Conservation (phyloP, 2,888 invertebrate genomes). For the Tipula vernalis region DNA sequence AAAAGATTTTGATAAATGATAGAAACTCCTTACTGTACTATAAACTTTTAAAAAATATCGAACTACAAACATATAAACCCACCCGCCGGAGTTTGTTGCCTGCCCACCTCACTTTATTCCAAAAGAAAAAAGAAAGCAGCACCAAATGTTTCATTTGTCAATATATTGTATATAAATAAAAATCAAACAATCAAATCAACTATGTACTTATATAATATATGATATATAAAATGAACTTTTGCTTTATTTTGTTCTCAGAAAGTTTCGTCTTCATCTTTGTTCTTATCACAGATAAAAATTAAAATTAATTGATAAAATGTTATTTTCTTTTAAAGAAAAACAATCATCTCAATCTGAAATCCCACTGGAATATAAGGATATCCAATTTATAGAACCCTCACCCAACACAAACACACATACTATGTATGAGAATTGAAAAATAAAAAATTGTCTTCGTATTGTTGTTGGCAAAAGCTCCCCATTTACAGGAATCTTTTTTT, state of each 20-base stretch:
- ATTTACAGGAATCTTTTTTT: not conserved
- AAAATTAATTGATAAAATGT: slow-evolving; percentile 4
- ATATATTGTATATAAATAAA: not conserved
- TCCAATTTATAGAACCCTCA: too few relatives aligned
- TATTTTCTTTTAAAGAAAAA: not conserved
- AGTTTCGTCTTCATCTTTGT: not conserved
- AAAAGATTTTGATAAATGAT: not conserved
- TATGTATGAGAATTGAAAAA: not conserved
- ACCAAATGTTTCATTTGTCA: not conserved
- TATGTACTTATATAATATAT: not conserved
- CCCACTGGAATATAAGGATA: not conserved
- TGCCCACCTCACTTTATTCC: not conserved
- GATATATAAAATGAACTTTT: not conserved
- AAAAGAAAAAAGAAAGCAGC: not conserved
- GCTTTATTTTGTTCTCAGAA: not conserved
- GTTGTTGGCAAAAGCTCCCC: not conserved
- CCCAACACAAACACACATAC: not conserved
- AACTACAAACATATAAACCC: not conserved
- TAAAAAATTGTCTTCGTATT: not conserved
- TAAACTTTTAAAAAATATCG: not conserved
- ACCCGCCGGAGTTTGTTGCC: not conserved
- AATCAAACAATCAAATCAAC: not conserved
- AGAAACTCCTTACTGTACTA: not conserved
- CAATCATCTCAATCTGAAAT: not conserved
- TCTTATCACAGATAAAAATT: not conserved